phyloP scores from a whole-genome alignment of 2,113 vertebrate species.

The Rallus limicola region DNA sequence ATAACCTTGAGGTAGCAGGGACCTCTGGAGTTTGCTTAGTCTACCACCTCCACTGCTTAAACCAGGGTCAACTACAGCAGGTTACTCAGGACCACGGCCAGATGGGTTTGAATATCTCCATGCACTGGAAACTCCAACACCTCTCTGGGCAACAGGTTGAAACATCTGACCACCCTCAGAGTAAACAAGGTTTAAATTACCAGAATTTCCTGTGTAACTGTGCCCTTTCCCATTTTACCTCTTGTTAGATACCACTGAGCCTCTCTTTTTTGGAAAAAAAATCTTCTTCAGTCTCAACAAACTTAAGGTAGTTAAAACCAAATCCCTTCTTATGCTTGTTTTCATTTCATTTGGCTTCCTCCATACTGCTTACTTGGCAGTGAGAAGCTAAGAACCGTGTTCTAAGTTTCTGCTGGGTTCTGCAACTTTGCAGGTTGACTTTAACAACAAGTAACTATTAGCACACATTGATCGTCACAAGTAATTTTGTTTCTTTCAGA shows the following conservation, averaged over 20 bases:
- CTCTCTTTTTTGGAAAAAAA: neutral
- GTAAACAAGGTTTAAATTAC: neutral
- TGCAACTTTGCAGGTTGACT: neutral
- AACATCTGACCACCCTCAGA: neutral
- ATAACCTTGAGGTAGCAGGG: neutral
- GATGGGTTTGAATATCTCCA: neutral
- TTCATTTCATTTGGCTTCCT: neutral
- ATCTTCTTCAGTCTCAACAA: neutral
- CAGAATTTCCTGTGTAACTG: neutral
- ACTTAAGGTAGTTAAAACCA: neutral
- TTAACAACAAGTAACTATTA: neutral
- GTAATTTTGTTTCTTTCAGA: conserved; percentile 33
- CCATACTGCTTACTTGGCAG: neutral
- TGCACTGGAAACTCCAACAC: neutral
- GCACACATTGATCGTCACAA: neutral
- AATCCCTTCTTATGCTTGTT: neutral
- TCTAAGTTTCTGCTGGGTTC: neutral
- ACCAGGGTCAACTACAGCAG: neutral
- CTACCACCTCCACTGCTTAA: neutral
- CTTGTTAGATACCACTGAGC: neutral
- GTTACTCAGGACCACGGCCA: neutral
- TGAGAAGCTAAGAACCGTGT: neutral
- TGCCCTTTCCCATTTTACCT: neutral
- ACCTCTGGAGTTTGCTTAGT: neutral
- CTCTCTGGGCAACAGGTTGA: neutral